Conservation (phyloP, 2,888 invertebrate genomes). For the Eupithecia insigniata region DNA sequence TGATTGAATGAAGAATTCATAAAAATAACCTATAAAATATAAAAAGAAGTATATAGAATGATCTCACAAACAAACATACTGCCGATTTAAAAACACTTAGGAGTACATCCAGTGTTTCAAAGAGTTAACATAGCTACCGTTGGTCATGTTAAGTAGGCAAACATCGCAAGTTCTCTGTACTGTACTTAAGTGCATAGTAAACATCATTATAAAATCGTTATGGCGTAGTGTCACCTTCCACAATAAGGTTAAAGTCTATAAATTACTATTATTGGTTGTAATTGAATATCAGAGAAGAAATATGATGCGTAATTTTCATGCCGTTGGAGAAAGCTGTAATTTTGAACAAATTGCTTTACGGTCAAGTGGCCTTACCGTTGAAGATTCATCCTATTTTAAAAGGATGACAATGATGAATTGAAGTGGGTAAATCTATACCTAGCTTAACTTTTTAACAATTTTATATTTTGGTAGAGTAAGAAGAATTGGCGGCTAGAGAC, state of each 20-base stretch:
- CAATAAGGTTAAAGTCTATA: slow-evolving; percentile 22
- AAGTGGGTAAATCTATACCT: neutral
- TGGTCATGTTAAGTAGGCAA: slow-evolving; percentile 33
- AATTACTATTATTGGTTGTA: slow-evolving; percentile 22
- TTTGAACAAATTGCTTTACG: slow-evolving; percentile 27
- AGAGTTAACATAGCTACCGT: slow-evolving; percentile 35
- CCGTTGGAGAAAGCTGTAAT: slow-evolving; percentile 32
- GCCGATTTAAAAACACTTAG: slow-evolving; percentile 1
- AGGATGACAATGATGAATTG: slow-evolving; percentile 15
- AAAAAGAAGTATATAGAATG: neutral
- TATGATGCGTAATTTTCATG: slow-evolving; percentile 25
- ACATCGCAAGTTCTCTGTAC: slow-evolving; percentile 42
- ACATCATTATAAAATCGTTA: slow-evolving; percentile 45
- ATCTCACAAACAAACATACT: neutral
- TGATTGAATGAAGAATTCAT: neutral
- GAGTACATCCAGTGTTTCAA: slow-evolving; percentile 29
- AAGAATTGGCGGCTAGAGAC: neutral
- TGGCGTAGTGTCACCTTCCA: slow-evolving; percentile 23
- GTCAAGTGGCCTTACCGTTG: slow-evolving; percentile 19
- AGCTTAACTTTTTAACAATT: neutral
- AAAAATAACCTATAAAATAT: neutral
- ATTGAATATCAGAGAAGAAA: slow-evolving; percentile 30
- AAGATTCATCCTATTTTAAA: slow-evolving; percentile 9
- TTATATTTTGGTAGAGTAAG: neutral
- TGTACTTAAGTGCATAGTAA: slow-evolving; percentile 50